phyloP scores from a whole-genome alignment of 2,797 vertebrate species.

The Liparis tanakae region DNA sequence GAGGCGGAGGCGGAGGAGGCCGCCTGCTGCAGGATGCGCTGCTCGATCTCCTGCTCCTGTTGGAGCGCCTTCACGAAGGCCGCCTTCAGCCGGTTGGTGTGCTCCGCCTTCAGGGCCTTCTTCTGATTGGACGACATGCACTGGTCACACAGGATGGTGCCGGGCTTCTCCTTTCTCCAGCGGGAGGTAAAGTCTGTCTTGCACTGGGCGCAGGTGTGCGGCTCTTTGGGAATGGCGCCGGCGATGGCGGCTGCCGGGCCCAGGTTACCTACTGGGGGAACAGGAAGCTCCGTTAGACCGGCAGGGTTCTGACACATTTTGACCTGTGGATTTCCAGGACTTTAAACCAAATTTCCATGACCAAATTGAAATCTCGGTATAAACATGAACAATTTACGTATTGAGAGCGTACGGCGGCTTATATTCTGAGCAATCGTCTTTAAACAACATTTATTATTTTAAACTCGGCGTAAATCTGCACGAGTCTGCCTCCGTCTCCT shows the following conservation, averaged over 20 bases:
- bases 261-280: conserved; percentile 82
- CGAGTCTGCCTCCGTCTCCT: too few species aligned
- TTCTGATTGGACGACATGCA: conserved; percentile 99
- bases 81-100: conserved; percentile 95
- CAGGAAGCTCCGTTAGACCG: neutral
- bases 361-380: too few species aligned
- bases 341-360: too few species aligned
- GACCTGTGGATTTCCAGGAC: too few species aligned
- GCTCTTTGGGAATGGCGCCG: conserved; percentile 86
- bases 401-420: too few species aligned
- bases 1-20: conserved; percentile 72
- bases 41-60: conserved; percentile 99
- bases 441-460: too few species aligned
- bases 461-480: neutral
- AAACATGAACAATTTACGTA: too few species aligned
- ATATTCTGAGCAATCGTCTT: too few species aligned
- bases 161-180: conserved; percentile 96
- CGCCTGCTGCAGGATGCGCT: conserved; percentile 93
- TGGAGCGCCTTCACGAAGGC: conserved; percentile 98
- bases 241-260: conserved; percentile 67
- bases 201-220: conserved; percentile 93
- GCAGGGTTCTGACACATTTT: too few species aligned
- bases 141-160: conserved; percentile 93
- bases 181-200: conserved; percentile 99
- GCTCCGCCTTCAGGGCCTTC: conserved; percentile 94